Base-by-base conservation (phyloP, 2,797 vertebrate genomes). In the Botia almorhae region DNA sequence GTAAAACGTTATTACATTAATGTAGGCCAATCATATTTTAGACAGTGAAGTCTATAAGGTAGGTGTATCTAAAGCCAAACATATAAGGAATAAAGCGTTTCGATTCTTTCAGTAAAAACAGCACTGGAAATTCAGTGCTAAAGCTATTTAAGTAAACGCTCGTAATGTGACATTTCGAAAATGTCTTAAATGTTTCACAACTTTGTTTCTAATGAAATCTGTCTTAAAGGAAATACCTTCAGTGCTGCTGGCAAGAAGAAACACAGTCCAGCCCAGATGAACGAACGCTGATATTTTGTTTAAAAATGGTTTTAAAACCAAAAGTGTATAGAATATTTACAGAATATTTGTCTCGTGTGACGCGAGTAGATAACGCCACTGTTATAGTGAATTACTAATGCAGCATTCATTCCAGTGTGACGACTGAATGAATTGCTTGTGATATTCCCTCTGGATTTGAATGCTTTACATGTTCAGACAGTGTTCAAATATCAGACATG, bases 401-500 rank as follows among this genome's bases (percentile, higher is more conserved):
- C 55, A 73, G 48, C 53, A 61, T 68, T 58, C 0, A 5, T 78
- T 58, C 17, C n/a, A 58, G 21, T 78, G 43, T 48, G 16, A 70
- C 53, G 19, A 64, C 60, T 63, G 4, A 33, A 33, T 33, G 26
- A 63, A 63, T 17, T 60, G n/a, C 10, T 29, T 75, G 13, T 26
- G 10, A 69, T 75, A 74, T 53, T 23, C 39, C 55, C 14, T 68
- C 29, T 26, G 29, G 12, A 50, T 73, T 48, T 61, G 64, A 36
- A 8, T 69, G 33, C 43, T 56, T 58, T 64, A 58, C 33, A 60
- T 67, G 75, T 76, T 64, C 60, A 29, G 55, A 82, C 19, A 10
- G 39, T 14, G 51, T 55, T 78, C 21, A n/a, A 60, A 60, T 50
- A 46, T 36, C 56, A 61, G 67, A 70, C 43, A n/a, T 43, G 19